Evolutionary conservation across 2,888 invertebrate genomes (phyloP), one percentile per base, ranked within the genome.

Genomic region (Agrypnus murinus): DNA sequence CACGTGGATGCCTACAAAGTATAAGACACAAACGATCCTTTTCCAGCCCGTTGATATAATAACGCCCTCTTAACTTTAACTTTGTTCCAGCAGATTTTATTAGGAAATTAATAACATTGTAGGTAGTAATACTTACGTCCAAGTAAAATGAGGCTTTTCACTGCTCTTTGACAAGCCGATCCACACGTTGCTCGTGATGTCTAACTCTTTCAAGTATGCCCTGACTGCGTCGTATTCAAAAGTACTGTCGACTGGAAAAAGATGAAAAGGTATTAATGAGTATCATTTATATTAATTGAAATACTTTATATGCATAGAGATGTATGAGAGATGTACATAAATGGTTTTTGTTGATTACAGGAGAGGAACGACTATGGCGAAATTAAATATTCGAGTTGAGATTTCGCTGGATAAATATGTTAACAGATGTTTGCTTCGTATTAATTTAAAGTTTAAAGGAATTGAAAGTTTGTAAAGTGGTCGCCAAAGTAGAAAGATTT

Each of bases 141-240:
- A 93, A 78, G 90, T 89, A 81, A 93, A 93, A 74, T 90, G 90
- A 66, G 91, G 90, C 77, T 91, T 91, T 66, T 91, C 90, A 79
- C 90, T 90, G 79, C 90, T 90, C 78, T 92, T 91, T 80, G 93
- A 92, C 75, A 94, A 88, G 70, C 93, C 93, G 78, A 93, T 92
- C 93, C 93, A 94, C 71, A 93, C 92, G 63, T 91, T 91, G 82
- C 91, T 92, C 45, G 90, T 89, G 72, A 93, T 92, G 82, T 93
- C 93, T 85, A 93, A 84, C 83, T 93, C 93, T 83, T 92, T 92
- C 74, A 93, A 88, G 82, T 93, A 93, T 31, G 93, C 92, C 74
- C 93, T 87, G 63, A 93, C 92, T 43, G 93, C 93, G 82, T 93
- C 93, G 81, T 92, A 93, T 85, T 93, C 93, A 43, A 90, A 91